These are phyloP conservation scores for Operophtera brumata DNA, from an alignment of 2,888 invertebrate species.

Conservation along the genomic window DNA sequence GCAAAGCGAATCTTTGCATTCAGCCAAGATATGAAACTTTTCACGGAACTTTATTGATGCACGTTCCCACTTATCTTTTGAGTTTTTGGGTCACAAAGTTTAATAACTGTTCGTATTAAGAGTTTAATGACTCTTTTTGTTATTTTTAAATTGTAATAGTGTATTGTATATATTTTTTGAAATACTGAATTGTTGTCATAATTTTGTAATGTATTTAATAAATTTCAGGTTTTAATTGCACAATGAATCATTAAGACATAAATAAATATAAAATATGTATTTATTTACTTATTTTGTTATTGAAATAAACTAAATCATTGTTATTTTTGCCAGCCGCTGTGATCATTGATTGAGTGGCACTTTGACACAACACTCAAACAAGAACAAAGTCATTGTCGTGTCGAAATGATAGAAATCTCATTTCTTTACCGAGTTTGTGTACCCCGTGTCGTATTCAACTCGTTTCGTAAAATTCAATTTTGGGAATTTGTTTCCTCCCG, in stretches of 20 bases:
- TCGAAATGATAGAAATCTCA: slow-evolving; percentile 75
- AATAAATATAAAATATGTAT: too few species aligned
- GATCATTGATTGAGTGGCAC: slow-evolving; percentile 6
- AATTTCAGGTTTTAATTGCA: too few species aligned
- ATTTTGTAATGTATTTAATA: too few species aligned
- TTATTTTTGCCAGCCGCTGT: neutral
- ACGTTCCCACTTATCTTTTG: slow-evolving; percentile 40
- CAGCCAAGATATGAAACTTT: slow-evolving; percentile 59
- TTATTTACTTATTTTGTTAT: too few species aligned
- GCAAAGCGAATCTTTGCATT: slow-evolving; percentile 60
- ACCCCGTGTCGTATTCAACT: slow-evolving; percentile 78
- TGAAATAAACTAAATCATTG: too few species aligned
- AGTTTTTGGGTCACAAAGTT: slow-evolving; percentile 42
- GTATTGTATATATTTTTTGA: too few species aligned
- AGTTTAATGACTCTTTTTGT: slow-evolving; percentile 8
- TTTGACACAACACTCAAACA: slow-evolving; percentile 5
- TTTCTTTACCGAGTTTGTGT: slow-evolving; percentile 72
- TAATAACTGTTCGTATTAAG: slow-evolving; percentile 20
- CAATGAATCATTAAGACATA: too few species aligned
- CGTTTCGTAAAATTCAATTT: slow-evolving; percentile 81
- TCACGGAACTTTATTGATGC: slow-evolving; percentile 52
- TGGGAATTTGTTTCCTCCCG: slow-evolving; percentile 80
- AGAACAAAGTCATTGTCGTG: slow-evolving; percentile 64
- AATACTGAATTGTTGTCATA: too few species aligned
- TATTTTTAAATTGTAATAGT: neutral